Evolutionary conservation across 2,113 vertebrate genomes (phyloP).

Genomic region (Emberiza fucata): DNA sequence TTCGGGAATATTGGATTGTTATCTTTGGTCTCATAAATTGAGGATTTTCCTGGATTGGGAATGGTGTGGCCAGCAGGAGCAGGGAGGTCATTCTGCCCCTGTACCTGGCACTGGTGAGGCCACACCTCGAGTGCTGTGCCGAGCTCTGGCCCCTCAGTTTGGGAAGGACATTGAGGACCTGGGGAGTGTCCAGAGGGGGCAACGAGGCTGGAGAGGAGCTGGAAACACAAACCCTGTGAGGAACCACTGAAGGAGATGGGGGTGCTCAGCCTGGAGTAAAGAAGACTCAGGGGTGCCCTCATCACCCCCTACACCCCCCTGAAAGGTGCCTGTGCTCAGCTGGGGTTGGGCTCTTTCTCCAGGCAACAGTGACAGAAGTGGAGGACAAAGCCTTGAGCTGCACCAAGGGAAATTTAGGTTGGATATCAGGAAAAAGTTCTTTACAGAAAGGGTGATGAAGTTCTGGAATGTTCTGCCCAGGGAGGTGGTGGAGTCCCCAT

Average conservation of each 20-base stretch:
- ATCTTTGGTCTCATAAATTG: accelerated
- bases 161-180: not conserved
- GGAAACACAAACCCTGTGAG: too few species aligned
- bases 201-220: not conserved
- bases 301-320: accelerated
- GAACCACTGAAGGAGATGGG: too few species aligned
- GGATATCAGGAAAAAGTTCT: not conserved
- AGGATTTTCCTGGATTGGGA: accelerated
- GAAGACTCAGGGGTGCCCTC: too few species aligned
- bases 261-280: too few species aligned
- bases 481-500: too few species aligned
- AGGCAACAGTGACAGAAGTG: not conserved
- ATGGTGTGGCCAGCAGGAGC: not conserved
- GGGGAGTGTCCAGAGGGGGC: not conserved
- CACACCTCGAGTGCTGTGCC: not conserved
- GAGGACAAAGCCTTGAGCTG: not conserved
- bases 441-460: not conserved
- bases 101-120: accelerated
- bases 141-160: not conserved
- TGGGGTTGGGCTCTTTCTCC: not conserved
- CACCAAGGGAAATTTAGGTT: not conserved
- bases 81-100: not conserved
- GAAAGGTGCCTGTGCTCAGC: not conserved
- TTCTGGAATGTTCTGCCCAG: not conserved
- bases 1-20: accelerated